A percentile compares a stretch with the other conserved stretches of the same genome.
These are phyloP conservation scores for Cephus nigrinus DNA, from an alignment of 2,888 invertebrate genomes.

Conservation along the genomic window DNA sequence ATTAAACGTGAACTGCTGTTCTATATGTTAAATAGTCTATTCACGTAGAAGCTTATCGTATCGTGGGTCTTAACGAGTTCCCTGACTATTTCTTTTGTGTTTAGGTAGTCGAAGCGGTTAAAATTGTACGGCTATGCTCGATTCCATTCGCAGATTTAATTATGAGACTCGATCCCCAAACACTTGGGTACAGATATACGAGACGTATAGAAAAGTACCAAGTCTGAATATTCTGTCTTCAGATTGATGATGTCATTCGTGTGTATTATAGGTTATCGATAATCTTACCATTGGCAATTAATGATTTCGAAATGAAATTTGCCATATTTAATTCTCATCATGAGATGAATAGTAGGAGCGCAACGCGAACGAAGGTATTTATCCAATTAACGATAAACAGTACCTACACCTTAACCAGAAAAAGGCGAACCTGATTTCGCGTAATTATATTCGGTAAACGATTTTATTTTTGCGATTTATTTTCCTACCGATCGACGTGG, in stretches of 20 bases:
- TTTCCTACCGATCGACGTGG: background rate
- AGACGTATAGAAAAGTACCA: background rate
- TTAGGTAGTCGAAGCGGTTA: background rate
- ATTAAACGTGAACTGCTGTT: conserved; percentile 42
- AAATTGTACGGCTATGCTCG: background rate
- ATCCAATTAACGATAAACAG: background rate
- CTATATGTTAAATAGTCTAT: conserved; percentile 37
- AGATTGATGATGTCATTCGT: background rate
- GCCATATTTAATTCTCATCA: background rate
- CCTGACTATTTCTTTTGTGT: background rate
- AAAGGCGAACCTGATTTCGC: background rate
- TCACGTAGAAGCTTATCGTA: conserved; percentile 31
- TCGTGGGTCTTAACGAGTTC: conserved; percentile 26
- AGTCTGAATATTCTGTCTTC: background rate
- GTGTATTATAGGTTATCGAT: background rate
- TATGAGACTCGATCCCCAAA: background rate
- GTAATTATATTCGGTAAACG: background rate
- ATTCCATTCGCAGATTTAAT: background rate
- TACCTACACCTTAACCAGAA: background rate
- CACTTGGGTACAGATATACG: background rate
- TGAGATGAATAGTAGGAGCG: background rate
- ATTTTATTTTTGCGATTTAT: background rate
- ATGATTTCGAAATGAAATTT: background rate
- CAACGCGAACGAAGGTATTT: background rate
- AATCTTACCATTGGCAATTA: background rate